Evolutionary conservation across 2,888 invertebrate genomes (phyloP).

Genomic region (Phragmatobia fuliginosa): DNA sequence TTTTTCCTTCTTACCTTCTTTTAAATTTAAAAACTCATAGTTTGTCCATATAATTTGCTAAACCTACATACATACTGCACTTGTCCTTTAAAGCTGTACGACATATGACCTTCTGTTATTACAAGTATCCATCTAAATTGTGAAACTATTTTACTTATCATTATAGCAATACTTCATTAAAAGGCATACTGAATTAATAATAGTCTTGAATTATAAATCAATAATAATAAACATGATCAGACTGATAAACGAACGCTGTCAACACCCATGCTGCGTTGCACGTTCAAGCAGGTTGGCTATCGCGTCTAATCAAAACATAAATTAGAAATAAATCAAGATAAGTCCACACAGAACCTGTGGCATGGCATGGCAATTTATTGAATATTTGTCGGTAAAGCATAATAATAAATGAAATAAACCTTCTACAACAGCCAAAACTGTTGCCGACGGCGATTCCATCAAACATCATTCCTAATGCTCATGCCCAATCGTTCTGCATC

Average conservation of each 20-base stretch:
- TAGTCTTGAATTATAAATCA: background rate
- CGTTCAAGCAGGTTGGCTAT: background rate
- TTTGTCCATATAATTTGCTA: background rate
- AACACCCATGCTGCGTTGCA: background rate
- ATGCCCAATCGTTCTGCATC: too few species aligned
- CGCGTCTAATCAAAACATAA: background rate
- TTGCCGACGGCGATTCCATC: background rate
- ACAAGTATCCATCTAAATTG: too few species aligned
- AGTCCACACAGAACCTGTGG: background rate
- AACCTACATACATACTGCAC: background rate
- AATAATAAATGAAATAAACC: background rate
- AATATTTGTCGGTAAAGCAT: background rate
- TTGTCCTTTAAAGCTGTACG: background rate
- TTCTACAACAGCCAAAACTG: too few species aligned
- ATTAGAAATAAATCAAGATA: background rate
- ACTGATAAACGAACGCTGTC: background rate
- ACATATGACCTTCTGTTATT: too few species aligned
- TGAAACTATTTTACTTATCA: too few species aligned
- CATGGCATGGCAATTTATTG: background rate
- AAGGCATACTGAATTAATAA: background rate
- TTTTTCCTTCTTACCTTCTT: background rate
- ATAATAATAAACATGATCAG: background rate
- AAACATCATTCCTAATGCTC: too few species aligned
- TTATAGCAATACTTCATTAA: background rate
- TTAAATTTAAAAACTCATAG: background rate